Conservation (phyloP, 2,888 invertebrate genomes). For the Girardia tigrina region DNA sequence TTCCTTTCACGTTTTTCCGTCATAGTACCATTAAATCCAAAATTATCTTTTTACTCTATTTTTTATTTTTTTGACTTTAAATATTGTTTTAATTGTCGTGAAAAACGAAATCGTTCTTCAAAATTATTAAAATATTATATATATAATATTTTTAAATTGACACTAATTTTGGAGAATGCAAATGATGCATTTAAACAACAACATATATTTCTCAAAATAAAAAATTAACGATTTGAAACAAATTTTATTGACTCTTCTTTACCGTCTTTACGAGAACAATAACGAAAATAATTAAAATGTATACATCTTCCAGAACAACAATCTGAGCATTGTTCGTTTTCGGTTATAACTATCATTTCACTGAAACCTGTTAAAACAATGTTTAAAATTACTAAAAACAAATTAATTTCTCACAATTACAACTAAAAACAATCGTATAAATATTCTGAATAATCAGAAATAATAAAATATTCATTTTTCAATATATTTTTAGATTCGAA, state of each 20-base stretch:
- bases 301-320: neutral
- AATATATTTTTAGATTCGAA: no score
- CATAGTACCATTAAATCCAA: neutral
- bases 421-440: no score
- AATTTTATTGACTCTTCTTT: neutral
- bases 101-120: neutral
- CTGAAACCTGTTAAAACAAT: no score
- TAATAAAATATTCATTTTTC: no score
- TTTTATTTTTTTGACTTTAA: neutral
- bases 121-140: neutral
- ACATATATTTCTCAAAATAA: neutral
- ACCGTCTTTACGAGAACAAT: neutral
- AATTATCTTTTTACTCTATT: neutral
- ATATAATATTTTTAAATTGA: neutral
- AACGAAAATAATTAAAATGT: neutral
- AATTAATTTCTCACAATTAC: no score
- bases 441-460: no score
- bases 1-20: neutral
- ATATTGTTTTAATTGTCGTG: neutral
- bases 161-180: constrained; percentile 3
- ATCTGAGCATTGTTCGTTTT: neutral
- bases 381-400: no score
- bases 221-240: neutral
- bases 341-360: no score
- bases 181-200: neutral